phyloP scores from a whole-genome alignment of 2,888 invertebrate species.

The Pinctada fucata region DNA sequence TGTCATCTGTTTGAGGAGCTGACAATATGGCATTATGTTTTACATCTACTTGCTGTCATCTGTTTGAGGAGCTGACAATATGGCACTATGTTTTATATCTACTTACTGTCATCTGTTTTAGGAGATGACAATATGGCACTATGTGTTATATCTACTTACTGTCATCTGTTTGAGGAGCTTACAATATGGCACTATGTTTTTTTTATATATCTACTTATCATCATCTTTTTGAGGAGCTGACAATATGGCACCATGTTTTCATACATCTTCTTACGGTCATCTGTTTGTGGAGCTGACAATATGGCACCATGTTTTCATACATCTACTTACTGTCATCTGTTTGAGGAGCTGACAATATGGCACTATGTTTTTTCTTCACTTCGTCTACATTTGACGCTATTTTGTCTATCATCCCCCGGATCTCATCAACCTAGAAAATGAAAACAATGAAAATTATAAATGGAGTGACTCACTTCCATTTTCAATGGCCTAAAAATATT shows the following conservation, averaged over 20 bases:
- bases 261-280: too few relatives aligned
- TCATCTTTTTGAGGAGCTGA: constrained; percentile 90
- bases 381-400: constrained; percentile 99
- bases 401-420: constrained; percentile 99
- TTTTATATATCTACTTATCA: constrained; percentile 57
- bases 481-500: not conserved
- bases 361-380: constrained; percentile 99
- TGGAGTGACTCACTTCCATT: not conserved
- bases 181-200: constrained; percentile 99
- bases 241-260: constrained; percentile 98
- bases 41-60: too few relatives aligned
- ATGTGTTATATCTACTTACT: constrained; percentile 83
- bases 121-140: too few relatives aligned
- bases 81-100: constrained; percentile 93
- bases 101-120: constrained; percentile 90
- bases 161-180: constrained; percentile 98
- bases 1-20: constrained; percentile 97
- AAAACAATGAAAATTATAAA: constrained; percentile 6
- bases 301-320: constrained; percentile 96
- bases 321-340: constrained; percentile 95
- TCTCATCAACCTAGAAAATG: constrained; percentile 94
- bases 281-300: constrained; percentile 94
- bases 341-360: constrained; percentile 98
- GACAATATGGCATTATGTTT: constrained; percentile 99
- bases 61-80: constrained; percentile 96